Evolutionary conservation across 2,797 vertebrate species (phyloP), one percentile per base, ranked within the genome.

Genomic region (Dendrocincla tyrannina): DNA sequence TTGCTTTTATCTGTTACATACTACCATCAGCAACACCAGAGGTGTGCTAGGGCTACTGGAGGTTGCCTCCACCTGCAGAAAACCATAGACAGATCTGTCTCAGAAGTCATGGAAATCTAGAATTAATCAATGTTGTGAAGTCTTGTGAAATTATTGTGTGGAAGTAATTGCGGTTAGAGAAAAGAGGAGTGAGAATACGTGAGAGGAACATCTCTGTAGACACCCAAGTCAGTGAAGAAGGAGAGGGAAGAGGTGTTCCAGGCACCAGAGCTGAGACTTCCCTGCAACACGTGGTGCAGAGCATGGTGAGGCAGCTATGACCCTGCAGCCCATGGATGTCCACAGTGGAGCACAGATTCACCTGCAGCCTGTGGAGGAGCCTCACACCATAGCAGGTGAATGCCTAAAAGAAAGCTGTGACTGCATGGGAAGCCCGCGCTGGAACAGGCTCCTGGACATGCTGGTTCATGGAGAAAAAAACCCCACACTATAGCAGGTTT

Each of bases 101-200:
- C 22, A 52, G 19, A 66, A 83, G 16, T 44, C 1, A 0, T 12
- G 39, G 33, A 91, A 75, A 63, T 6, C 77, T 37, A 78, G 30
- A 28, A 78, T 53, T 41, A 75, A 17, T 20, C 13, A 5, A 27
- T 63, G 39, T 63, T 42, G 17, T 55, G 18, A 70, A 88, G n/a
- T 24, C 47, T 41, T 63, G 44, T 46, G 44, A 62, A 2, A 2
- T 23, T 60, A 28, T 7, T 41, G 25, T 0, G 0, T 7, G 14
- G 7, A n/a, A 49, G 17, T 55, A 55, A 75, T 47, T 47, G 47
- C 13, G 32, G 35, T 27, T 23, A 49, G 55, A 49, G 27, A 55
- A 60, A 47, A 69, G 30, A 35, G 9, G 9, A 8, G 15, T 12
- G 18, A 68, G 17, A 55, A 16, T 10, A 35, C 3, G 20, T 16